Percentiles rank a stretch among this genome's conserved stretches.
phyloP scores from a whole-genome alignment of 1,140 invertebrate species.

The Chrysoperla carnea region DNA sequence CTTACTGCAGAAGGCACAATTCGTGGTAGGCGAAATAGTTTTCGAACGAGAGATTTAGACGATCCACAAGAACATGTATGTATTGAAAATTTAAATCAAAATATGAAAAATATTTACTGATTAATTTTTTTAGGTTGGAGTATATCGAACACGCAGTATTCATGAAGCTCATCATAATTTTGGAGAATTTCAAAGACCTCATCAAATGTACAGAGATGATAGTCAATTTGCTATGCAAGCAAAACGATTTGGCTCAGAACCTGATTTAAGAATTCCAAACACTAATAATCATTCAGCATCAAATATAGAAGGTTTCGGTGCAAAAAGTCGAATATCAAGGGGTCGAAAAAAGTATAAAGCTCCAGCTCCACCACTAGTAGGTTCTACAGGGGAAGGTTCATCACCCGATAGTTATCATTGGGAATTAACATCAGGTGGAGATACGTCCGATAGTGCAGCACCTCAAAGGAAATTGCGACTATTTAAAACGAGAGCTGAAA shows the following conservation, averaged over 20 bases:
- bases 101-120: background rate
- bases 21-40: slow-evolving; percentile 31
- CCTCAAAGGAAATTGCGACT: slow-evolving; percentile 38
- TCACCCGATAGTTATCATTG: slow-evolving; percentile 33
- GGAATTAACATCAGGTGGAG: slow-evolving; percentile 13
- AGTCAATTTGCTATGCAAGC: slow-evolving; percentile 10
- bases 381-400: slow-evolving; percentile 20
- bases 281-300: slow-evolving; percentile 10
- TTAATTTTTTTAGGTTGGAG: background rate
- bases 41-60: slow-evolving; percentile 11
- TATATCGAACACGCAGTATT: background rate
- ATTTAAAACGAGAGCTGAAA: slow-evolving; percentile 56
- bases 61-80: slow-evolving; percentile 2
- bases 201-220: slow-evolving; percentile 3
- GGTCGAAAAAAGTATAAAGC: slow-evolving; percentile 47
- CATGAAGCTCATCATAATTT: slow-evolving; percentile 18
- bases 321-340: slow-evolving; percentile 11
- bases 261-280: slow-evolving; percentile 36
- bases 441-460: slow-evolving; percentile 14
- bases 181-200: slow-evolving; percentile 14
- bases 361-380: slow-evolving; percentile 28
- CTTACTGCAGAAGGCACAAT: slow-evolving; percentile 62
- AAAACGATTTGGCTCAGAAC: slow-evolving; percentile 51
- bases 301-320: slow-evolving; percentile 8
- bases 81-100: background rate